Conservation (phyloP, 2,888 invertebrate genomes). For the Tyria jacobaeae region DNA sequence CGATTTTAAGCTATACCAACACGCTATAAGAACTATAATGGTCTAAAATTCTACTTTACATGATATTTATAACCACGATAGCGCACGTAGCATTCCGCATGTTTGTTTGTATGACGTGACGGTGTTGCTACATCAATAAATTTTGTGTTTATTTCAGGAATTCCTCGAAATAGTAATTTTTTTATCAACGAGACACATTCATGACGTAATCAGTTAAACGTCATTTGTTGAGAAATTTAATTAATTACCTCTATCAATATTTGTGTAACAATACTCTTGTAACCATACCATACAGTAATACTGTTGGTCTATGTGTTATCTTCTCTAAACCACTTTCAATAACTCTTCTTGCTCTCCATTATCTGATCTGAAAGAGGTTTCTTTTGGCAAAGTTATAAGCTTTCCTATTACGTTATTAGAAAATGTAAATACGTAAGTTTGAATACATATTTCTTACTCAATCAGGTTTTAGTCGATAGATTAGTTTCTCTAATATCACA, state of each 20-base stretch:
- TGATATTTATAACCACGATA: conserved; percentile 9
- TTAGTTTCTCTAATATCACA: too few species aligned
- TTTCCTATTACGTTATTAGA: too few species aligned
- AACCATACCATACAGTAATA: not conserved
- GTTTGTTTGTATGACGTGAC: conserved; percentile 12
- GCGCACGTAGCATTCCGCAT: conserved; percentile 8
- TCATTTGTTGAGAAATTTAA: not conserved
- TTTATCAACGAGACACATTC: not conserved
- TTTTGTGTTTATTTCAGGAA: conserved; percentile 18
- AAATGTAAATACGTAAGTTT: too few species aligned
- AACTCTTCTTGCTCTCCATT: not conserved
- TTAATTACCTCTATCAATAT: not conserved
- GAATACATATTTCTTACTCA: too few species aligned
- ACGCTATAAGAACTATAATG: not conserved
- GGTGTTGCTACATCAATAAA: conserved; percentile 18
- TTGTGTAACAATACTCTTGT: not conserved
- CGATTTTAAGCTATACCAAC: not conserved
- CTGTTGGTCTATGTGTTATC: not conserved
- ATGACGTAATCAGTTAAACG: not conserved
- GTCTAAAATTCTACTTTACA: not conserved
- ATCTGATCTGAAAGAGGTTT: not conserved
- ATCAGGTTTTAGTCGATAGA: too few species aligned
- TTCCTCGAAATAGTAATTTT: conserved; percentile 13
- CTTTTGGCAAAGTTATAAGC: not conserved
- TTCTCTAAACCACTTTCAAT: not conserved